These are phyloP conservation scores for Tauraco hartlaubi DNA, from an alignment of 2,797 vertebrate species.

Conservation along the genomic window DNA sequence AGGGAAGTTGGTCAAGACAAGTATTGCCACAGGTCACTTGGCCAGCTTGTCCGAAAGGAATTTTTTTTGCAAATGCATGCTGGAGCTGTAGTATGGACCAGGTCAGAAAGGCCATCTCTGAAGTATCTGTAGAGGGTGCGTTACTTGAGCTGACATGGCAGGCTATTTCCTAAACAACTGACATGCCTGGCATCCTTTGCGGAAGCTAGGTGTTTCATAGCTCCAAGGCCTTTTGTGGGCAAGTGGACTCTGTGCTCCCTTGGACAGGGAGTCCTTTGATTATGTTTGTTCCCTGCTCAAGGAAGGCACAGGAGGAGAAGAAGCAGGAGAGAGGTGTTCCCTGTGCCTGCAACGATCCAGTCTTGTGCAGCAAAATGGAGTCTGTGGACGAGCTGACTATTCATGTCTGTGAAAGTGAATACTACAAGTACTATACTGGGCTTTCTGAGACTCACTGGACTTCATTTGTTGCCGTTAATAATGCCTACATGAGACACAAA, in stretches of 20 bases:
- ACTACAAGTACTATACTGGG: rapidly evolving
- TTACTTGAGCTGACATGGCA: not conserved
- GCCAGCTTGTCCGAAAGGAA: not conserved
- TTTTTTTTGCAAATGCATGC: not conserved
- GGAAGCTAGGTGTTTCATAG: not conserved
- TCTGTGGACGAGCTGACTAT: not conserved
- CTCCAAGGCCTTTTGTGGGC: not conserved
- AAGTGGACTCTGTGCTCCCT: not conserved
- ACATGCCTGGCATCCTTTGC: not conserved
- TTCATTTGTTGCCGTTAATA: not conserved
- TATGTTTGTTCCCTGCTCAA: not conserved
- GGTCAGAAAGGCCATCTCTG: not conserved
- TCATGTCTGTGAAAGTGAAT: not conserved
- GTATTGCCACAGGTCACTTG: not conserved
- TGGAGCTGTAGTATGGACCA: not conserved
- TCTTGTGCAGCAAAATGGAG: not conserved
- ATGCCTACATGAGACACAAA: not conserved
- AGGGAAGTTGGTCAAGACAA: not conserved
- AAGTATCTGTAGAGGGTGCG: not conserved
- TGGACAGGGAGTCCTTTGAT: not conserved
- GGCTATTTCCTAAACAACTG: not conserved
- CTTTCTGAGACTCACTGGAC: not conserved
- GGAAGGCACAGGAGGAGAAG: not conserved
- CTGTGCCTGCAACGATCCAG: not conserved
- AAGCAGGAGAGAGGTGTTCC: not conserved